Conservation (phyloP, 2,113 vertebrate species). For the Podocnemis expansa region DNA sequence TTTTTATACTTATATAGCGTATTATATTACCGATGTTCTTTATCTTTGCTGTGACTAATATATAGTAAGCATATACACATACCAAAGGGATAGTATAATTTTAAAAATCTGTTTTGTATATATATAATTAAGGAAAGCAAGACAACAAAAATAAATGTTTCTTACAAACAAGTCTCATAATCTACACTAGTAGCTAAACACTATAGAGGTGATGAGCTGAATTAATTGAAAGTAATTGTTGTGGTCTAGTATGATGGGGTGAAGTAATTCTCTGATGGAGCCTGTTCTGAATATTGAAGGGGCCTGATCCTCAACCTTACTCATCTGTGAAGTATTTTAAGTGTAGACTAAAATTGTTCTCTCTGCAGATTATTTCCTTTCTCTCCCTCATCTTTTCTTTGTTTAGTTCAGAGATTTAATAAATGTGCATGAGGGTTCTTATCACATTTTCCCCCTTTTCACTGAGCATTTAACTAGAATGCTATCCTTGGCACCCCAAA, state of each 20-base stretch:
- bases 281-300: neutral
- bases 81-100: neutral
- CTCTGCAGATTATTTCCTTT: neutral
- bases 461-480: rapidly evolving
- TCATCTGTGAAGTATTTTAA: neutral
- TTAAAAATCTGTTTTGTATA: neutral
- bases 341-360: neutral
- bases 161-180: neutral
- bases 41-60: neutral
- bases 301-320: neutral
- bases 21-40: neutral
- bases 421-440: neutral
- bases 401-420: neutral
- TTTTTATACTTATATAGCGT: too few species aligned
- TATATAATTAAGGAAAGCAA: neutral
- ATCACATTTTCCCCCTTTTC: neutral
- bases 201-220: neutral
- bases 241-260: neutral
- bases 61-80: too few species aligned
- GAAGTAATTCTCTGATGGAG: neutral
- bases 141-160: neutral
- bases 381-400: neutral
- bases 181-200: neutral
- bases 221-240: neutral
- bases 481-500: neutral